Conservation (phyloP, 2,888 invertebrate genomes). For the Lasioglossum morio region DNA sequence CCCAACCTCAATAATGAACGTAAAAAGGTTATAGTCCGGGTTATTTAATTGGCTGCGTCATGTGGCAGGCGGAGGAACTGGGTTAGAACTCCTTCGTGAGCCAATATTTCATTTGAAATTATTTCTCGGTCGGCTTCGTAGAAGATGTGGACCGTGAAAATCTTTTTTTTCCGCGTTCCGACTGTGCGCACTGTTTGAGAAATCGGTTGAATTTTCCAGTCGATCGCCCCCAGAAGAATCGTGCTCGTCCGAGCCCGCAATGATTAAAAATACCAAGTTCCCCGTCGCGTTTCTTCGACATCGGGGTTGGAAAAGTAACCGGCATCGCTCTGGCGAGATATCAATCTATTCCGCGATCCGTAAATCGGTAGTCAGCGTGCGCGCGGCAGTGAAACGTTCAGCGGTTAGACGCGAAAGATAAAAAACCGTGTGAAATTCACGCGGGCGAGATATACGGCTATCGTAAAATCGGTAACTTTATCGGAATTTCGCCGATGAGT, state of each 20-base stretch:
- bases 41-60: neutral
- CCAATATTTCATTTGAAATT: neutral
- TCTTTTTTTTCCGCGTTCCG: neutral
- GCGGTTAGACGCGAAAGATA: neutral
- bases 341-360: slow-evolving; percentile 11
- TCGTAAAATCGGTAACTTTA: slow-evolving; percentile 37
- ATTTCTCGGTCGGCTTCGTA: neutral
- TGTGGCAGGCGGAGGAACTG: neutral
- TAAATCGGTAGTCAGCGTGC: neutral
- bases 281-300: neutral
- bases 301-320: neutral
- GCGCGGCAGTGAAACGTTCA: neutral
- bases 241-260: neutral
- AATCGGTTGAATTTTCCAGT: neutral
- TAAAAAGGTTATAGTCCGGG: neutral
- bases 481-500: slow-evolving; percentile 60
- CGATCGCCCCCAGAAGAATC: neutral
- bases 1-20: too few relatives aligned
- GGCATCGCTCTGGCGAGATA: neutral
- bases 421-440: slow-evolving; percentile 52
- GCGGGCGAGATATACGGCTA: slow-evolving; percentile 8
- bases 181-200: neutral
- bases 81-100: neutral
- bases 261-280: slow-evolving; percentile 50
- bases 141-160: neutral